A percentile compares a stretch with the other conserved stretches of the same genome.
Evolutionary conservation across 1,140 invertebrate species (phyloP).

Genomic region (Limonius californicus): DNA sequence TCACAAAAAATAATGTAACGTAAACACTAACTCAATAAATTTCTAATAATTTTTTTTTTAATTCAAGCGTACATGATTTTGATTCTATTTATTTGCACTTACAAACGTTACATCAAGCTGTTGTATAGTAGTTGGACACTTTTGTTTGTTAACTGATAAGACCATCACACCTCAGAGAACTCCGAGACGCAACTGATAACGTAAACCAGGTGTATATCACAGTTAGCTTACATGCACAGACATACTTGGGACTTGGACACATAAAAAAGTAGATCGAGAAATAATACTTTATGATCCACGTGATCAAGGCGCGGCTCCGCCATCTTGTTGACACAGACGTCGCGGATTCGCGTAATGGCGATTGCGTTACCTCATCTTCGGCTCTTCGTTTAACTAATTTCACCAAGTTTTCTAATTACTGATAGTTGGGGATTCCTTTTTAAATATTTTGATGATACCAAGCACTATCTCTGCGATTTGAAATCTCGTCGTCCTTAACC

Average conservation of each 20-base stretch:
- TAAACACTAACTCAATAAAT: too few species aligned
- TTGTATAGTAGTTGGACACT: not conserved
- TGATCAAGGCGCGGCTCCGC: constrained; percentile 11
- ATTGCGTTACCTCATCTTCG: too few species aligned
- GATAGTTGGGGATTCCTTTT: constrained; percentile 33
- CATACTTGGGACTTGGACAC: not conserved
- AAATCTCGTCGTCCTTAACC: constrained; percentile 32
- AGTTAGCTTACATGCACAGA: not conserved
- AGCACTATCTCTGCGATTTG: constrained; percentile 7
- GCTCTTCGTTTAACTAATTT: not conserved
- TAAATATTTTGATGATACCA: constrained; percentile 39
- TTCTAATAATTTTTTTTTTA: too few species aligned
- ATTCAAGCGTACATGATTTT: too few species aligned
- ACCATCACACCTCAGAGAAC: constrained; percentile 5
- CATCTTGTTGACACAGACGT: not conserved
- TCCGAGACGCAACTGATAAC: constrained; percentile 10
- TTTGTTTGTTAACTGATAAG: constrained; percentile 17
- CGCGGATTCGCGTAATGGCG: not conserved
- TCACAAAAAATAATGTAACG: not conserved
- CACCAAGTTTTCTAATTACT: not conserved
- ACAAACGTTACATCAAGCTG: not conserved
- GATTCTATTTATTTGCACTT: not conserved
- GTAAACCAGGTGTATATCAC: constrained; percentile 4
- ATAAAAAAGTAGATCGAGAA: not conserved
- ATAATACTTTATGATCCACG: constrained; percentile 1